Base-by-base conservation (phyloP, 2,888 invertebrate species). In the Ischnus inquisitorius region DNA sequence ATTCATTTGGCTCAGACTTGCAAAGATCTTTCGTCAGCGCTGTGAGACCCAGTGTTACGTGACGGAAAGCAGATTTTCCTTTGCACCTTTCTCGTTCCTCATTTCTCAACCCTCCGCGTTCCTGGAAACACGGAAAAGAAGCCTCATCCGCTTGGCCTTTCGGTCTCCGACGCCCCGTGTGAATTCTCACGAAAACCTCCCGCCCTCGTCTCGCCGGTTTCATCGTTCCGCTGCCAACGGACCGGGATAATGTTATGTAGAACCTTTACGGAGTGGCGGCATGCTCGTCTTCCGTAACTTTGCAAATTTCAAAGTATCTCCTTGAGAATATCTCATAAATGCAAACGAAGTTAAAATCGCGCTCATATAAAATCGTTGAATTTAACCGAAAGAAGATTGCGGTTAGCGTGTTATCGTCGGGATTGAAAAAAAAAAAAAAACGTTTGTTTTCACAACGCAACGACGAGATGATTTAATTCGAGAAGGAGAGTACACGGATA, bases 241-340 rank as follows among this genome's bases (percentile, higher is more conserved):
- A 14, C 5, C 69, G 64, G 71, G 78, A 84, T 84, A 84, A 84
- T 84, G 81, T 84, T 81, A 84, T 81, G 84, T 78, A 77, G 81
- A 84, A 84, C 74, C 81, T 34, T 41, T 12, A 39, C 39, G 43
- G 34, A 25, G 34, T 54, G 34, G 22, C 41, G 46, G 54, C 43
- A 43, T 64, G 64, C 68, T 57, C 43, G 8, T 39, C 16, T 46
- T 57, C 57, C 25, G 75, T 78, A 84, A 80, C 84, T 82, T 86
- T 84, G 75, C 57, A 84, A 83, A 84, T 84, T 82, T 68, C 78
- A 79, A 84, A 84, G 82, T 81, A 79, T 71, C 68, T 10, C 2
- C 57, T 25, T 71, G 68, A 67, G 78, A 86, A 80, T 81, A 84
- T 84, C 84, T 84, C 78, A 84, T 84, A 84, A 84, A 86, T 84